Evolutionary conservation across 2,797 vertebrate genomes (phyloP).

Genomic region (Sorex maritimensis): DNA sequence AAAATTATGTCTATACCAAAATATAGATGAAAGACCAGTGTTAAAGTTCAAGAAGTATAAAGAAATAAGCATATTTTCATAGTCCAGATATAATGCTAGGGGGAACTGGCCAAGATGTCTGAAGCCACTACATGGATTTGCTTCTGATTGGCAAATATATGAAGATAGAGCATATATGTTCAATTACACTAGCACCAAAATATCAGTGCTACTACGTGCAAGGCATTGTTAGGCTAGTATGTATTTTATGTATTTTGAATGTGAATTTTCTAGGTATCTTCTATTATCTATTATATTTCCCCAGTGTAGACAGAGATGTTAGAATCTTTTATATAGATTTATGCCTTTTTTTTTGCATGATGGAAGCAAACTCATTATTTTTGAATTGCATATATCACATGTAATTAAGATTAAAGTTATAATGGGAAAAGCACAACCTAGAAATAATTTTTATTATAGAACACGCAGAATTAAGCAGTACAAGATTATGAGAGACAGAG

Average conservation of each 20-base stretch:
- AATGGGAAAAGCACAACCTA: slow-evolving; percentile 42
- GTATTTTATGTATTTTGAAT: neutral
- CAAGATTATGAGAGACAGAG: slow-evolving; percentile 22
- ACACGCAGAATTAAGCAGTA: slow-evolving; percentile 12
- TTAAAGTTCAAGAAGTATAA: neutral
- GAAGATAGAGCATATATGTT: neutral
- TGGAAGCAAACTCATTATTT: slow-evolving; percentile 32
- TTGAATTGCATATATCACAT: neutral
- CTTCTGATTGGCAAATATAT: neutral
- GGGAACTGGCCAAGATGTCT: neutral
- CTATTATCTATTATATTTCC: neutral
- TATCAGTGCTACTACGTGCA: neutral
- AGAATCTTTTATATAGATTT: neutral
- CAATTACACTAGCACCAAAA: neutral
- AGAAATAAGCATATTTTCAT: slow-evolving; percentile 29
- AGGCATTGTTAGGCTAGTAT: neutral
- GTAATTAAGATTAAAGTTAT: neutral
- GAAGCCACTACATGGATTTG: neutral
- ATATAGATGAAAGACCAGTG: slow-evolving; percentile 53
- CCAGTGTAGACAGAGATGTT: neutral
- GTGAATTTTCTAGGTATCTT: slow-evolving; percentile 41
- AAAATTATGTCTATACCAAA: neutral
- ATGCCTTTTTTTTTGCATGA: neutral
- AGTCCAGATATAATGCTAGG: neutral
- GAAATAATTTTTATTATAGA: slow-evolving; percentile 39